These are phyloP conservation scores for Conchocele bisecta DNA, from an alignment of 2,888 invertebrate species.

Conservation along the genomic window DNA sequence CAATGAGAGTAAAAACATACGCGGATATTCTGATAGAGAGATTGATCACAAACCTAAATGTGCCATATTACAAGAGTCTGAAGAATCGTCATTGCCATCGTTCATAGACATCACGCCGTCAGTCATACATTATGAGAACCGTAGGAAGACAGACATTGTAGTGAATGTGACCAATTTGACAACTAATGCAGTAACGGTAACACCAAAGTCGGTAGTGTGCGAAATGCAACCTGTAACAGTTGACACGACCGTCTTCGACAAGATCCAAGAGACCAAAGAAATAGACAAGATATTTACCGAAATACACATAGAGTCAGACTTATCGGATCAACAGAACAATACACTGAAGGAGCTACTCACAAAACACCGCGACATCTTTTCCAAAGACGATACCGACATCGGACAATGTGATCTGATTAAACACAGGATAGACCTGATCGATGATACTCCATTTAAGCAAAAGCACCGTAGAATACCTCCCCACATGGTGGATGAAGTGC, in stretches of 20 bases:
- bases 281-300: not conserved
- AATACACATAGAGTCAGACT: not conserved
- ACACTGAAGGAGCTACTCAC: not conserved
- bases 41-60: conserved; percentile 5
- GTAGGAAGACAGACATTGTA: not conserved
- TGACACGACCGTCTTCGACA: conserved; percentile 1
- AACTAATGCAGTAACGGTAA: not conserved
- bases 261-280: not conserved
- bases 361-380: conserved; percentile 1
- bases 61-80: conserved; percentile 12
- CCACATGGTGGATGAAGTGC: not conserved
- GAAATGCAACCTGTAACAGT: not conserved
- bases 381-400: conserved; percentile 2
- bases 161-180: not conserved
- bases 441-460: conserved; percentile 9
- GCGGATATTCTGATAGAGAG: conserved; percentile 17
- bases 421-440: conserved; percentile 7
- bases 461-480: conserved; percentile 12
- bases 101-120: conserved; percentile 22
- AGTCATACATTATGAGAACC: conserved; percentile 4
- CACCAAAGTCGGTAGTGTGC: not conserved
- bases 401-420: conserved; percentile 10
- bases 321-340: not conserved
- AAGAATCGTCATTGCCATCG: not conserved
- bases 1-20: conserved; percentile 14